A percentile compares a stretch with the other conserved stretches of the same genome.
These are phyloP conservation scores for Porites rus DNA, from an alignment of 92 coral and sea anemone species.

Conservation along the genomic window DNA sequence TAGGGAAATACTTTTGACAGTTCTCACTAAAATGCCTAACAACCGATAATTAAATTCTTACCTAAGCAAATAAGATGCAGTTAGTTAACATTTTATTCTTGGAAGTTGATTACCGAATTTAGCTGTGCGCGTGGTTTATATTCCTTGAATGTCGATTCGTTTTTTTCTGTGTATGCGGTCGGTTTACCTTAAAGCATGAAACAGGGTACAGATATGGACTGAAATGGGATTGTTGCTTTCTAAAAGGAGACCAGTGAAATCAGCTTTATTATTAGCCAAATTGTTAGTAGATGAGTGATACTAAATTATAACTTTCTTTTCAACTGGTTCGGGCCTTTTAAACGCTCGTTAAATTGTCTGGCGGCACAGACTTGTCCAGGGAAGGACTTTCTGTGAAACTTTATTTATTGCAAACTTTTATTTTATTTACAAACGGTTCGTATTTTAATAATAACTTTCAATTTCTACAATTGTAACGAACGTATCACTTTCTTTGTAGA, in stretches of 20 bases:
- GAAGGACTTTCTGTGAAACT: background rate
- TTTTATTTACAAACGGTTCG: background rate
- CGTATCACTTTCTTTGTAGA: slow-evolving; percentile 38
- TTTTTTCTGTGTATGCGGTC: background rate
- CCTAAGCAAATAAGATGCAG: background rate
- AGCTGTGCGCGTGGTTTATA: background rate
- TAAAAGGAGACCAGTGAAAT: background rate
- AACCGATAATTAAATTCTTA: slow-evolving; percentile 7
- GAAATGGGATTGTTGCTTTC: background rate
- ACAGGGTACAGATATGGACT: background rate
- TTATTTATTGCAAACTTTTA: background rate
- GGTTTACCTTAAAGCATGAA: background rate
- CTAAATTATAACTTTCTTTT: background rate
- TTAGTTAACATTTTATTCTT: background rate
- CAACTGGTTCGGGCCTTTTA: background rate
- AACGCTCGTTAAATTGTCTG: background rate
- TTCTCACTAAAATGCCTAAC: background rate
- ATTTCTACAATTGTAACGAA: background rate
- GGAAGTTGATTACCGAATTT: background rate
- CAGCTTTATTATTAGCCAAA: background rate
- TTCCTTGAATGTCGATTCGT: background rate
- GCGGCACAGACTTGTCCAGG: background rate
- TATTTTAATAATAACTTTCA: background rate
- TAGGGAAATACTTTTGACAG: background rate
- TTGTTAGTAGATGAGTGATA: background rate